phyloP scores from a whole-genome alignment of 2,113 vertebrate genomes.

The Protomyctophum bolini region DNA sequence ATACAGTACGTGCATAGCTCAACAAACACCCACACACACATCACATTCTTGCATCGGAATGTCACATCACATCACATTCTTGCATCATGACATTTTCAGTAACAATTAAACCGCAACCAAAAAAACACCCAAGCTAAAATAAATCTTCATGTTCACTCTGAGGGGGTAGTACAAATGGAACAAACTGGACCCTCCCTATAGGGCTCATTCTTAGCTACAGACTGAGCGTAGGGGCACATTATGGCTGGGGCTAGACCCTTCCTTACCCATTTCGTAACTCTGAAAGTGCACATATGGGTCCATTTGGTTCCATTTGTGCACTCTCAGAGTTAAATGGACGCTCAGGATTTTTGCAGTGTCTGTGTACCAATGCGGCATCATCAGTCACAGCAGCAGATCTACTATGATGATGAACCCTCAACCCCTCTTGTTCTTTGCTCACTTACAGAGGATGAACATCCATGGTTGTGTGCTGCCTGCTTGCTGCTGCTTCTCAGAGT shows the following conservation, averaged over 20 bases:
- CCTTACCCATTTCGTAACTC: not conserved
- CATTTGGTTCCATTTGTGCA: too few species aligned
- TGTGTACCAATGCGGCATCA: slow-evolving; percentile 74
- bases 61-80: not conserved
- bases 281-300: too few species aligned
- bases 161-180: not conserved
- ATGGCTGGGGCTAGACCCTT: not conserved
- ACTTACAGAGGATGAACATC: slow-evolving; percentile 90
- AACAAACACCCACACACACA: slow-evolving; percentile 25
- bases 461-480: slow-evolving; percentile 69
- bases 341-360: slow-evolving; percentile 34
- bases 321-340: not conserved
- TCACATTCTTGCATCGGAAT: slow-evolving; percentile 6
- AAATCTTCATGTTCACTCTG: too few species aligned
- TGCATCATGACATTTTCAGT: not conserved
- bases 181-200: not conserved
- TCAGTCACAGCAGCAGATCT: slow-evolving; percentile 56
- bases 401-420: slow-evolving; percentile 55
- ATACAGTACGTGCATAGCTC: slow-evolving; percentile 52
- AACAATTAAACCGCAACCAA: too few species aligned
- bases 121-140: too few species aligned
- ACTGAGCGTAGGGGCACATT: too few species aligned
- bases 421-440: slow-evolving; percentile 22
- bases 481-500: slow-evolving; percentile 74
- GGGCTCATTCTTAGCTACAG: too few species aligned